Evolutionary conservation across 2,113 vertebrate genomes (phyloP).

Genomic region (Egretta garzetta): DNA sequence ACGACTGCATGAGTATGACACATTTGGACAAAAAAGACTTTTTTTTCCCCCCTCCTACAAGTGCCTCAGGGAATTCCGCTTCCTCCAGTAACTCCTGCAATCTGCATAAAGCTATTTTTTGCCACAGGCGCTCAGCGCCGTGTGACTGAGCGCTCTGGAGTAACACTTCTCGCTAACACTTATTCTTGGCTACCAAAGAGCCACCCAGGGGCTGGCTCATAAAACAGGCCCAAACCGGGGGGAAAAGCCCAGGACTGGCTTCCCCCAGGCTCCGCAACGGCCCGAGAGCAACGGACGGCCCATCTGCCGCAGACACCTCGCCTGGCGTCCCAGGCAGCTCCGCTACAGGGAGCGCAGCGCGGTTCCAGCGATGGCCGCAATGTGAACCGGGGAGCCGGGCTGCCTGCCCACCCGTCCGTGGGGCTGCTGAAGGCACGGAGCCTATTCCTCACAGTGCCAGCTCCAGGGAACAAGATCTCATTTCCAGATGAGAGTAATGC

Average conservation of each 20-base stretch:
- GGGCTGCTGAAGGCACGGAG: not conserved
- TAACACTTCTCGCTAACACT: not conserved
- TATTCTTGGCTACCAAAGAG: not conserved
- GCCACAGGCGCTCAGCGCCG: not conserved
- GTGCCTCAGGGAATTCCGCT: constrained; percentile 25
- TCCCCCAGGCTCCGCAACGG: not conserved
- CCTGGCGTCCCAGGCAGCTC: not conserved
- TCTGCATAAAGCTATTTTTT: constrained; percentile 54
- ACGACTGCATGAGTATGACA: not conserved
- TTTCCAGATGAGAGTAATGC: not conserved
- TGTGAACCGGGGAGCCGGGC: not conserved
- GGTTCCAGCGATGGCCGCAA: accelerated
- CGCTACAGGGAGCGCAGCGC: not conserved
- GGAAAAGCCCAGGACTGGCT: not conserved
- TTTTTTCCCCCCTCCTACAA: constrained; percentile 12
- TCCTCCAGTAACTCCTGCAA: constrained; percentile 8
- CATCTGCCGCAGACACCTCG: accelerated
- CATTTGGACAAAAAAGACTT: not conserved
- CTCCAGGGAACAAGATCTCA: not conserved
- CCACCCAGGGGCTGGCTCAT: accelerated
- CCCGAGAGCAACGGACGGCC: not conserved
- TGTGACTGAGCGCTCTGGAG: constrained; percentile 7
- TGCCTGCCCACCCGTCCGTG: not conserved
- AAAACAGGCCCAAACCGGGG: not conserved
- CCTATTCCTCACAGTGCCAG: accelerated